Evolutionary conservation across 1,140 invertebrate species (phyloP).

Genomic region (Ditylenchus dipsaci): DNA sequence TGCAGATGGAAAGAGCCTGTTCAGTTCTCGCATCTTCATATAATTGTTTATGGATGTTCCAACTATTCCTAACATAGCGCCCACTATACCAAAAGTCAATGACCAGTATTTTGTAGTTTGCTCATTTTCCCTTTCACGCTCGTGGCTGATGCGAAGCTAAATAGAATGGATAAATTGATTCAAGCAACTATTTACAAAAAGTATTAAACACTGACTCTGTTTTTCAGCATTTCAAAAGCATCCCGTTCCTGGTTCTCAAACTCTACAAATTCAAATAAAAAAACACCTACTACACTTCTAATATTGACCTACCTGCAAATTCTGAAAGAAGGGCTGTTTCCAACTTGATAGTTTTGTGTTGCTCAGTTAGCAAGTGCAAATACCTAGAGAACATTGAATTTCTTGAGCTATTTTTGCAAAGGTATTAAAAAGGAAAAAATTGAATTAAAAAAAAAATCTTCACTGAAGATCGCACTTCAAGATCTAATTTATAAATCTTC

Average conservation of each 20-base stretch:
- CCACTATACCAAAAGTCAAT: slow-evolving; percentile 69
- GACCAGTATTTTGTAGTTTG: slow-evolving; percentile 76
- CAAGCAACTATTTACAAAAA: neutral
- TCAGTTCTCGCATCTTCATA: slow-evolving; percentile 67
- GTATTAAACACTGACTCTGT: slow-evolving; percentile 53
- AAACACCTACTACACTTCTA: slow-evolving; percentile 17
- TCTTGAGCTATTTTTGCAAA: neutral
- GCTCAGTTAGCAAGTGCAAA: neutral
- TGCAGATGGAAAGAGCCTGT: slow-evolving; percentile 63
- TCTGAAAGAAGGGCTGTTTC: neutral
- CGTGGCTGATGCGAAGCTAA: slow-evolving; percentile 68
- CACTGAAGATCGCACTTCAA: neutral
- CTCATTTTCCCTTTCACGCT: slow-evolving; percentile 70
- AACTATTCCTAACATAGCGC: slow-evolving; percentile 68
- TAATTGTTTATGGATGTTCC: slow-evolving; percentile 64
- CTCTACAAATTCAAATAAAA: slow-evolving; percentile 45
- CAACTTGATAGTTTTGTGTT: neutral
- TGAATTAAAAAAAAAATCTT: neutral
- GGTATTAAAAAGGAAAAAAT: neutral
- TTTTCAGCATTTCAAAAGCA: slow-evolving; percentile 67
- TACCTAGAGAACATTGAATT: neutral
- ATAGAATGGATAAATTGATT: too few species aligned
- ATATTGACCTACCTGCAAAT: slow-evolving; percentile 19
- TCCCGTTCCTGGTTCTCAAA: slow-evolving; percentile 66
- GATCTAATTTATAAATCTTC: neutral